These are phyloP conservation scores for Urocyon cinereoargenteus DNA, from an alignment of 2,797 vertebrate species.

Conservation along the genomic window DNA sequence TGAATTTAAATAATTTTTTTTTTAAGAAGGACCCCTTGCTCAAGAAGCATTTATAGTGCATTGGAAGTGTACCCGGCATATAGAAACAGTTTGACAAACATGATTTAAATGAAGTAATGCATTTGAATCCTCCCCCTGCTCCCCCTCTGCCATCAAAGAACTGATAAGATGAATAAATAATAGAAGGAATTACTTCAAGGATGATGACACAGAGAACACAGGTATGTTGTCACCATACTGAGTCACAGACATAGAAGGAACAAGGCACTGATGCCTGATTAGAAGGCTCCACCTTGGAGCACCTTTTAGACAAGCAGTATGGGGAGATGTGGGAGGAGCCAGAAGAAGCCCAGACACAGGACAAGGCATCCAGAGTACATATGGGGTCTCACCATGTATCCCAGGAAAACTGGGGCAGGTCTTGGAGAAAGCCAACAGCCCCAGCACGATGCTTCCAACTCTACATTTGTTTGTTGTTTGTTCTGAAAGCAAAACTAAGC, in stretches of 20 bases:
- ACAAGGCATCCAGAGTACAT: too few species aligned
- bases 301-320: too few species aligned
- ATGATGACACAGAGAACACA: not conserved
- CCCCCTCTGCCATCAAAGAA: not conserved
- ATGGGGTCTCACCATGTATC: not conserved
- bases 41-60: fast-evolving
- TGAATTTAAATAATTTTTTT: not conserved
- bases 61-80: not conserved
- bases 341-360: not conserved
- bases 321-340: not conserved
- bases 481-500: not conserved
- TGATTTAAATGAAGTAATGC: not conserved
- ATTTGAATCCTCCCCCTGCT: not conserved
- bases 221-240: not conserved
- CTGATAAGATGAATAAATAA: not conserved
- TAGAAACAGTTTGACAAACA: not conserved
- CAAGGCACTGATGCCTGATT: not conserved
- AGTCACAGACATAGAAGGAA: not conserved
- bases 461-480: not conserved
- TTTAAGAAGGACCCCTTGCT: not conserved
- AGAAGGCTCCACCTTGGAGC: not conserved
- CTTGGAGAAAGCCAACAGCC: not conserved
- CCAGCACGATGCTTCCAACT: not conserved
- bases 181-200: not conserved
- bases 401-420: not conserved